Evolutionary conservation across 2,113 vertebrate species (phyloP).

Genomic region (Saguinus imperator): DNA sequence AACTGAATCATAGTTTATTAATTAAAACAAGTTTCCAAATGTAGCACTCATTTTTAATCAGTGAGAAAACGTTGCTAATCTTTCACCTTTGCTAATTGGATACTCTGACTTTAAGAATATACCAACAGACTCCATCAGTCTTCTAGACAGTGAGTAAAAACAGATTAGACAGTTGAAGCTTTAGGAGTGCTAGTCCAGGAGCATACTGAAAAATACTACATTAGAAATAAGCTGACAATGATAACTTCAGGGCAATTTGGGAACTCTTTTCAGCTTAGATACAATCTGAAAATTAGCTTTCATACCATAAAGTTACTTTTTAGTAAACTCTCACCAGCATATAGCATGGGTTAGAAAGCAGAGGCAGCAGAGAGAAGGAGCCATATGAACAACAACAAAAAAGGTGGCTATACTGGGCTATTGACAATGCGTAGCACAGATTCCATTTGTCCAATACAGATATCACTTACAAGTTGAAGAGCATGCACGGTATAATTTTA

Average conservation of each 20-base stretch:
- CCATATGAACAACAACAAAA: neutral
- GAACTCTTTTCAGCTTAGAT: neutral
- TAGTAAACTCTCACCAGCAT: neutral
- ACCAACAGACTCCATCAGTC: neutral
- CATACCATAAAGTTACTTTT: neutral
- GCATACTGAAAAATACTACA: neutral
- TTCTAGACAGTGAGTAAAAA: neutral
- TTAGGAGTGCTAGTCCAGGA: neutral
- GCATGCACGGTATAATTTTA: neutral
- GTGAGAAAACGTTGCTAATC: neutral
- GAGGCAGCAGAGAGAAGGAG: neutral
- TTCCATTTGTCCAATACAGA: neutral
- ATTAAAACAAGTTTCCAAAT: neutral
- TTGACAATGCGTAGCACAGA: neutral
- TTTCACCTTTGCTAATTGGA: neutral
- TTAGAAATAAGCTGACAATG: neutral
- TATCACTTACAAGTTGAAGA: neutral
- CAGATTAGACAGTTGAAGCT: neutral
- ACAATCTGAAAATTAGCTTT: neutral
- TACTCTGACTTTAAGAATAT: neutral
- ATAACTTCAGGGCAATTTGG: neutral
- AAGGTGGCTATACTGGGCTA: rapidly evolving
- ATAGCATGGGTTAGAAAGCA: neutral
- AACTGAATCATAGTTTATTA: neutral
- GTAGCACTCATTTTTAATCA: neutral